A percentile compares a stretch with the other conserved stretches of the same genome.
phyloP scores from a whole-genome alignment of 2,113 vertebrate species.

The human (Homo sapiens) region DNA sequence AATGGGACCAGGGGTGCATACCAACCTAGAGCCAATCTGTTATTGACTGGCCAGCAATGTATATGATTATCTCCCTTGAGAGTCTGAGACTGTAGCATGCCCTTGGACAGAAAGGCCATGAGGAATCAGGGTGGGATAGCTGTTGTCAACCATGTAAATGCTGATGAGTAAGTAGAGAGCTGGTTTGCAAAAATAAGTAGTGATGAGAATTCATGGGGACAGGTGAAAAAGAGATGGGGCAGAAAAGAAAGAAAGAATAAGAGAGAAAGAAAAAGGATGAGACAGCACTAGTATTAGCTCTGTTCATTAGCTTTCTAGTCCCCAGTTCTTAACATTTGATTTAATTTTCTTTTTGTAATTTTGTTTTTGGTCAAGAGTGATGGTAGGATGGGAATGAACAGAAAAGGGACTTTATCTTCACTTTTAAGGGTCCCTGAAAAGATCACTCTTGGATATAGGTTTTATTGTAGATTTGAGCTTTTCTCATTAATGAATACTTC shows the following conservation, averaged over 20 bases:
- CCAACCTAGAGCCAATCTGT: neutral
- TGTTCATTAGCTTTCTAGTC: slow-evolving; percentile 32
- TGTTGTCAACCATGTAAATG: neutral
- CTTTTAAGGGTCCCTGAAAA: slow-evolving; percentile 25
- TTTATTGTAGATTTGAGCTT: slow-evolving; percentile 18
- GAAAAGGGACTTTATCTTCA: neutral
- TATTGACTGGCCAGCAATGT: neutral
- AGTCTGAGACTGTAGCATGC: neutral
- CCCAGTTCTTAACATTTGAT: neutral
- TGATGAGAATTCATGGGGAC: neutral
- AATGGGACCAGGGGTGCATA: neutral
- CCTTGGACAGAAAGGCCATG: neutral
- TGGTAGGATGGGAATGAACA: slow-evolving; percentile 21
- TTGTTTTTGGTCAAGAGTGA: neutral
- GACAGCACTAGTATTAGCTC: neutral
- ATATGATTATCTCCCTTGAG: slow-evolving; percentile 2
- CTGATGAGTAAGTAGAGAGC: neutral
- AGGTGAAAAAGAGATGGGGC: neutral
- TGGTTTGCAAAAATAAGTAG: neutral
- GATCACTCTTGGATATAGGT: neutral
- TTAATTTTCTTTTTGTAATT: slow-evolving; percentile 13
- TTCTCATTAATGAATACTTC: slow-evolving; percentile 40
- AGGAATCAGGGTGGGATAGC: neutral
- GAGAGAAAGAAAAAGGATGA: neutral
- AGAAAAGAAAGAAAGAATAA: neutral